Percentiles rank a stretch among this genome's conserved stretches.
These are phyloP conservation scores for Magallana angulata DNA, from an alignment of 1,140 invertebrate genomes.

Conservation along the genomic window DNA sequence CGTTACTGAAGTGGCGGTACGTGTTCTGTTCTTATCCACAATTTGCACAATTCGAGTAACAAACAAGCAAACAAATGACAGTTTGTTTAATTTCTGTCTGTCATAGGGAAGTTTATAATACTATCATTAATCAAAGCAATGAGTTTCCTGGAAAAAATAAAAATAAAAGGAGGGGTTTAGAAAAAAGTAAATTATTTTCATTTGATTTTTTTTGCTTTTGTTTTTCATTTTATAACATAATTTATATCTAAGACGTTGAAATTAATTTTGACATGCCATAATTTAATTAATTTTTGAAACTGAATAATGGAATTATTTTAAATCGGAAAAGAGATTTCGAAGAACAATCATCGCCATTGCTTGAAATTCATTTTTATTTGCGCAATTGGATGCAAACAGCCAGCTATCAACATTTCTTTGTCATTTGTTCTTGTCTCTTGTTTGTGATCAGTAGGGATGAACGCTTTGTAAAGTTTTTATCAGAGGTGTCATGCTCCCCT, in stretches of 20 bases:
- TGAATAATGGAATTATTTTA: too few relatives aligned
- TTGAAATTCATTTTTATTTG: too few relatives aligned
- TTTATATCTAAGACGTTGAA: too few relatives aligned
- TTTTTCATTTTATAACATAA: too few relatives aligned
- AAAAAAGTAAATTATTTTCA: too few relatives aligned
- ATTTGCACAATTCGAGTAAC: slow-evolving; percentile 18
- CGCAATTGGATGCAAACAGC: not conserved
- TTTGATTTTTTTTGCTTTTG: too few relatives aligned
- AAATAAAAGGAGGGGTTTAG: not conserved
- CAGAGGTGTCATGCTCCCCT: slow-evolving; percentile 9
- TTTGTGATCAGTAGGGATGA: slow-evolving; percentile 33
- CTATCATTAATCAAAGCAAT: not conserved
- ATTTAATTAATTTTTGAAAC: too few relatives aligned
- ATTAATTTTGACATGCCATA: too few relatives aligned
- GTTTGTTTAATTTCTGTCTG: not conserved
- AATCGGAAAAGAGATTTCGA: too few relatives aligned
- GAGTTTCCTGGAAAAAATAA: not conserved
- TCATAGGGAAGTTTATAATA: not conserved
- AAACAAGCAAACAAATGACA: slow-evolving; percentile 15
- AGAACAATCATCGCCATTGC: too few relatives aligned
- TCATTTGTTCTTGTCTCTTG: not conserved
- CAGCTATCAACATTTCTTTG: slow-evolving; percentile 32
- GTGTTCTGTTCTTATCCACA: slow-evolving; percentile 2
- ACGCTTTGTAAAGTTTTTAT: slow-evolving; percentile 22
- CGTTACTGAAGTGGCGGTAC: not conserved